Percentiles rank a stretch among this genome's conserved stretches.
Conservation (phyloP, 1,140 invertebrate species). For the Zaprionus vittiger region DNA sequence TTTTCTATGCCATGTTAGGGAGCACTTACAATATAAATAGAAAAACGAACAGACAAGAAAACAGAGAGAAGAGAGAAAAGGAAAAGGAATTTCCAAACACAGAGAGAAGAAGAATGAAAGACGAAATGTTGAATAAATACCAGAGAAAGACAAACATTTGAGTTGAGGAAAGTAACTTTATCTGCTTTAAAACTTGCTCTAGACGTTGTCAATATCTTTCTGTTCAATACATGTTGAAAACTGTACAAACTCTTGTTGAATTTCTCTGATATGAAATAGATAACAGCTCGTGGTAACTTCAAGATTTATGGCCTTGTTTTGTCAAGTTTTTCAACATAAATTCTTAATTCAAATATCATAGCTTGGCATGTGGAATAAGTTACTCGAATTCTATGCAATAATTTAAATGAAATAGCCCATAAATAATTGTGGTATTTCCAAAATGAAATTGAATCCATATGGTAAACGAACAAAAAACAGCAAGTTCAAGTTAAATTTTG, state of each 20-base stretch:
- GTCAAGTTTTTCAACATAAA: conserved; percentile 22
- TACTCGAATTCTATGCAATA: conserved; percentile 32
- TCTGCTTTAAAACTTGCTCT: neutral
- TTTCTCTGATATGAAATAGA: conserved; percentile 18
- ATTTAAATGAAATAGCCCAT: conserved; percentile 40
- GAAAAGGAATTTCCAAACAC: neutral
- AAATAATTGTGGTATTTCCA: conserved; percentile 37
- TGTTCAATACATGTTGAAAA: neutral
- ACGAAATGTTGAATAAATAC: conserved; percentile 40
- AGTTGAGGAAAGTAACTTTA: conserved; percentile 16
- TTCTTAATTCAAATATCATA: conserved; percentile 29
- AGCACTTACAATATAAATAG: conserved; percentile 17
- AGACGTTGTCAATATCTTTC: neutral
- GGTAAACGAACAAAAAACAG: neutral
- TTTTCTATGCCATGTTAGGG: conserved; percentile 14
- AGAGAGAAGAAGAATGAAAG: neutral
- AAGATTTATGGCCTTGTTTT: conserved; percentile 48
- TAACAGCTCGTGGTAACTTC: neutral
- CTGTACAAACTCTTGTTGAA: neutral
- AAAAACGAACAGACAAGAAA: neutral
- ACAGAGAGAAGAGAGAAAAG: neutral
- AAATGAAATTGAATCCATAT: conserved; percentile 20
- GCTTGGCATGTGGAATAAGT: conserved; percentile 29
- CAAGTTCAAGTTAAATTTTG: conserved; percentile 13
- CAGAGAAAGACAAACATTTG: neutral